Evolutionary conservation across 2,113 vertebrate species (phyloP), one percentile per base, ranked within the genome.

Genomic region (Podilymbus podiceps): DNA sequence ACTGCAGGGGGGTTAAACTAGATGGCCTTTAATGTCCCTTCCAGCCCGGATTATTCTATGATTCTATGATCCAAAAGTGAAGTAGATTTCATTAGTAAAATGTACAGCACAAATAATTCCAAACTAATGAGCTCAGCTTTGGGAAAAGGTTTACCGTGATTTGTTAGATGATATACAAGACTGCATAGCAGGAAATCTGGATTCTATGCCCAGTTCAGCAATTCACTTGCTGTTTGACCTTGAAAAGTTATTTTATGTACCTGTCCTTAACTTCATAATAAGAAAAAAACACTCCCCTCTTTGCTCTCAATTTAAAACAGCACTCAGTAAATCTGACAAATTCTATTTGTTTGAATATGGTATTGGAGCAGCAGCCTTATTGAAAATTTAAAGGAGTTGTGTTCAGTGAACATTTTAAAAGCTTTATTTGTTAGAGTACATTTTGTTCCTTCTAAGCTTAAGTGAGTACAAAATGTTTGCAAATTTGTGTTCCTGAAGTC

Each of bases 401-500:
- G 33, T 69, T 59, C 80, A 82, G 88, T 44, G 52, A 96, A 94
- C 16, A 89, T 77, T 93, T 94, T 90, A 94, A 95, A 96, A 88
- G 88, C 90, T 95, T 80, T 82, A 91, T 72, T 92, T 92, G 50
- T 85, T 71, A 55, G 60, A 87, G 75, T 28, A 79, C 35, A 78
- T 94, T 97, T 93, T 96, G 42, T 71, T 88, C 87, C 89, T 79
- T 82, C 60, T 80, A 95, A 93, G 62, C 66, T 87, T 95, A 97
- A 91, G 33, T 81, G 80, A 95, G 68, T 94, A 95, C 60, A 96
- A 96, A 97, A 93, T 85, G 47, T 74, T 94, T 78, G 86, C 82
- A 97, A 94, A 97, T 96, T 85, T 83, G 74, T 84, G 53, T 86
- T 97, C 56, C 60, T 94, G 90, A 93, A 88, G 60, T 93, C 87